Conservation (phyloP, 2,113 vertebrate genomes). For the Ageneiosus marmoratus region DNA sequence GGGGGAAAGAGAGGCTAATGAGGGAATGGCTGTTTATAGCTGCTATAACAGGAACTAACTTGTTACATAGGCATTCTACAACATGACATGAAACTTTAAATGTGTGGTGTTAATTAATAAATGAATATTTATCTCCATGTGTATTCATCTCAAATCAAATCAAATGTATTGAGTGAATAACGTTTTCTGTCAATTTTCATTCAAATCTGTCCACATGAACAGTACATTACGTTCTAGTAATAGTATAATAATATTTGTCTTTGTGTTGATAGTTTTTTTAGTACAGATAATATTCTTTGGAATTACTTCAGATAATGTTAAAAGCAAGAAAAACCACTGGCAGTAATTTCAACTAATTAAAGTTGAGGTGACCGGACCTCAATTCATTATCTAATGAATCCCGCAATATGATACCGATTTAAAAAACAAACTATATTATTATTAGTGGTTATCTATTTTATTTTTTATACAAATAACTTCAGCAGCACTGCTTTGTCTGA, state of each 20-base stretch:
- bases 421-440: no score
- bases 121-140: no score
- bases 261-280: neutral
- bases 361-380: neutral
- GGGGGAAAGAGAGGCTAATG: neutral
- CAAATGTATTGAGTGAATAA: neutral
- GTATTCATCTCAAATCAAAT: no score
- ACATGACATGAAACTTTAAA: neutral
- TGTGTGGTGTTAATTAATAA: neutral
- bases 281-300: no score
- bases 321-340: neutral
- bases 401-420: no score
- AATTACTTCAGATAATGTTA: neutral
- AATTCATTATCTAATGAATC: neutral
- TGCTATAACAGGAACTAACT: neutral
- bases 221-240: neutral
- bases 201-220: neutral
- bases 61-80: neutral
- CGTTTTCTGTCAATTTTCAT: neutral
- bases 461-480: no score
- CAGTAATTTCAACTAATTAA: neutral
- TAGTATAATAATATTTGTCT: neutral
- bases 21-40: neutral
- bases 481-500: no score
- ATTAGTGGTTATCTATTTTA: no score